These are phyloP conservation scores for Agrilus biguttatus DNA, from an alignment of 2,888 invertebrate genomes.

Conservation along the genomic window DNA sequence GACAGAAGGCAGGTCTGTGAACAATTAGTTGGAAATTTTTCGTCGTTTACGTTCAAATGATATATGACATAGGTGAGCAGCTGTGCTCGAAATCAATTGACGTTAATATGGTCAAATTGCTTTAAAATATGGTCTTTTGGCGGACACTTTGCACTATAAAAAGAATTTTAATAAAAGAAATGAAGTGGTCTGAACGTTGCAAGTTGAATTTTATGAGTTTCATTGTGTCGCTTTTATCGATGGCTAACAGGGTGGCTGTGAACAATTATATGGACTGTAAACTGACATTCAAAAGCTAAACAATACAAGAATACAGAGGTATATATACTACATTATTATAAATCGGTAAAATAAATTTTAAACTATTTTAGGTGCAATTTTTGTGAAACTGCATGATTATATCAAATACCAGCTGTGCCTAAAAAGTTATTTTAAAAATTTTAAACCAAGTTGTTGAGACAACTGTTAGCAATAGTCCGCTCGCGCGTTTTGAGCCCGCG, in stretches of 20 bases:
- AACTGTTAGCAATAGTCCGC: too few species aligned
- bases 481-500: too few species aligned
- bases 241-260: conserved; percentile 22
- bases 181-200: too few species aligned
- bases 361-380: too few species aligned
- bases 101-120: conserved; percentile 32
- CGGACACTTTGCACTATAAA: conserved; percentile 11
- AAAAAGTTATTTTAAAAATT: too few species aligned
- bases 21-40: conserved; percentile 30
- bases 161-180: too few species aligned
- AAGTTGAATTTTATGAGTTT: too few species aligned
- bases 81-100: conserved; percentile 21
- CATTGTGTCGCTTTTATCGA: conserved; percentile 20
- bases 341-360: too few species aligned
- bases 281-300: conserved; percentile 4
- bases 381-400: too few species aligned
- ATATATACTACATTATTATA: not conserved
- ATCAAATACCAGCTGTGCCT: too few species aligned
- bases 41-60: conserved; percentile 26
- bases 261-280: conserved; percentile 13
- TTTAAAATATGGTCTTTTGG: conserved; percentile 27
- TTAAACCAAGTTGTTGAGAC: too few species aligned
- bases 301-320: too few species aligned
- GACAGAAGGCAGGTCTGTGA: conserved; percentile 18
- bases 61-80: conserved; percentile 25